Evolutionary conservation across 2,113 vertebrate species (phyloP).

Genomic region (Lophura nycthemera): DNA sequence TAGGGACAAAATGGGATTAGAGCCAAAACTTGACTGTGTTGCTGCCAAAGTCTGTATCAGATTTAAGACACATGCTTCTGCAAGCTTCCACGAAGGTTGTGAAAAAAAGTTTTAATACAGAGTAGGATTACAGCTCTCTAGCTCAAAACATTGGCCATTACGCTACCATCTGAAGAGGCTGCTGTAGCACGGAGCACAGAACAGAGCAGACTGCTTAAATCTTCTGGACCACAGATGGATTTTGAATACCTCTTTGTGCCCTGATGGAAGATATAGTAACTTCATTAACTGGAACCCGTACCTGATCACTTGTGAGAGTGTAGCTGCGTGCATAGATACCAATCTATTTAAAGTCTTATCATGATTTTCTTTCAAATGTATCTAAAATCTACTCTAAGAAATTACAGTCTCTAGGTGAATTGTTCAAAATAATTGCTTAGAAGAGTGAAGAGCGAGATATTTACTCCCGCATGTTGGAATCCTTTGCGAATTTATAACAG

Average conservation of each 20-base stretch:
- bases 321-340: background rate
- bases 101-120: slow-evolving; percentile 80
- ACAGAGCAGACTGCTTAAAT: slow-evolving; percentile 21
- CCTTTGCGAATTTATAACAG: slow-evolving; percentile 40
- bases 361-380: slow-evolving; percentile 41
- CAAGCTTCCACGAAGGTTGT: slow-evolving; percentile 78
- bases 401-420: slow-evolving; percentile 56
- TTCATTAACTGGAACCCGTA: slow-evolving; percentile 28
- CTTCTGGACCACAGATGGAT: slow-evolving; percentile 65
- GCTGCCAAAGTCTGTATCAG: slow-evolving; percentile 90
- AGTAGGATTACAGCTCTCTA: slow-evolving; percentile 73
- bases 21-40: slow-evolving; percentile 79
- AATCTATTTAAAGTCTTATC: slow-evolving; percentile 17
- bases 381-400: slow-evolving; percentile 37
- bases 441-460: slow-evolving; percentile 48
- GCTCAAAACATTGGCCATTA: slow-evolving; percentile 64
- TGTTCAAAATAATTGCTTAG: slow-evolving; percentile 27
- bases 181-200: slow-evolving; percentile 34
- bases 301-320: slow-evolving; percentile 45
- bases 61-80: slow-evolving; percentile 94
- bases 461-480: slow-evolving; percentile 42
- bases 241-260: slow-evolving; percentile 23
- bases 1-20: slow-evolving; percentile 75
- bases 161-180: slow-evolving; percentile 63
- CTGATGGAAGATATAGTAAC: slow-evolving; percentile 54